Base-by-base conservation (phyloP, 2,797 vertebrate species). In the Brachymystax lenok region DNA sequence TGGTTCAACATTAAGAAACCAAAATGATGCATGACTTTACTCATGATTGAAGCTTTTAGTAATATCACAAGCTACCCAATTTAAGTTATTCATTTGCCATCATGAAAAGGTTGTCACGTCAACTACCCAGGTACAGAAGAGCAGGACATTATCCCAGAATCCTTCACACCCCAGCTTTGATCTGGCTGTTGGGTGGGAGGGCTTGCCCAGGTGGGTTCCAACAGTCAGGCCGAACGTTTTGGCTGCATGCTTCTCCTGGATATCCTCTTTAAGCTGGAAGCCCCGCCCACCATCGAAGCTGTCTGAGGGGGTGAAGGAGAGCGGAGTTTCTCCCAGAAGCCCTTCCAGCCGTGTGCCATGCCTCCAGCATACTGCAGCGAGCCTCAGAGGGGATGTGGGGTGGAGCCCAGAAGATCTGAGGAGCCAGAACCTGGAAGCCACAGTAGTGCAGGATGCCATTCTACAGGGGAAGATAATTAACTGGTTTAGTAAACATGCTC, bases 361-460 rank as follows among this genome's bases (percentile, higher is more conserved):
- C 84, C 40, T 73, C 71, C 83, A 96, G 82, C 92, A 96, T 94
- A 30, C 82, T 21, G 30, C 69, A 69, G 50, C 92, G 88, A 14
- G 76, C 87, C 69, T 95, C 92, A 0, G 74, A 0, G 0, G 93
- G 27, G 2, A 82, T 59, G 1, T 82, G 73, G 24, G 90, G 87
- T 0, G 94, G 93, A 69, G 93, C 93, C 82, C 95, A 97, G 86
- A 93, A 97, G 88, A 97, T 93, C 79, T 97, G 95, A 69, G 96
- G 95, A 12, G 93, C 88, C 7, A 97, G 92, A 78, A 97, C 89
- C 84, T 93, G 88, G 89, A 97, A 95, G 74, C 97, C 96, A 85
- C 96, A 97, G 73, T 95, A 97, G 85, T 96, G 92, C 81, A 97
- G 84, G 3, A 94, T 86, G 19, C 96, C 95, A 2, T 97, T 95